Conservation (phyloP, 2,888 invertebrate species). For the Lampropteryx suffumata region DNA sequence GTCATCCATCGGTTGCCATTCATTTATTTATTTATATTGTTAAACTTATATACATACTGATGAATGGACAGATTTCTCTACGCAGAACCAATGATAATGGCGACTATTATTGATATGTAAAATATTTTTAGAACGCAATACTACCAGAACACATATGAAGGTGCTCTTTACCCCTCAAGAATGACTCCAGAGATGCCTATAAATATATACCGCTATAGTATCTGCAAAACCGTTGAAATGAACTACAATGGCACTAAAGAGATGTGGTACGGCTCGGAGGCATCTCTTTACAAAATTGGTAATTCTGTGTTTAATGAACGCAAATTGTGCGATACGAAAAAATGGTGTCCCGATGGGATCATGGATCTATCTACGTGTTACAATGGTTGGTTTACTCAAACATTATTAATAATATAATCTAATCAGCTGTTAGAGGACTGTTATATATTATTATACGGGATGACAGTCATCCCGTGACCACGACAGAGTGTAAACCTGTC, state of each 20-base stretch:
- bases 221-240: slow-evolving; percentile 76
- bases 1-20: too few species aligned
- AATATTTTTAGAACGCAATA: slow-evolving; percentile 21
- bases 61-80: too few species aligned
- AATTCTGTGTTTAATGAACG: slow-evolving; percentile 21
- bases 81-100: too few species aligned
- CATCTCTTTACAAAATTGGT: slow-evolving; percentile 23
- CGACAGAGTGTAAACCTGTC: too few species aligned
- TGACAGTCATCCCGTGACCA: too few species aligned
- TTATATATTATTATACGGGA: too few species aligned
- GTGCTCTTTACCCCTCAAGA: slow-evolving; percentile 85
- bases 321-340: slow-evolving; percentile 36
- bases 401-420: too few species aligned
- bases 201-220: slow-evolving; percentile 86
- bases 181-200: slow-evolving; percentile 78
- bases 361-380: slow-evolving; percentile 86
- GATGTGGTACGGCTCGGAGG: slow-evolving; percentile 26
- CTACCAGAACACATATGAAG: slow-evolving; percentile 88
- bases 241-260: slow-evolving; percentile 14
- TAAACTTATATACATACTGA: too few species aligned
- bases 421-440: too few species aligned
- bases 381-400: slow-evolving; percentile 58
- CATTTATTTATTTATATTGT: too few species aligned
- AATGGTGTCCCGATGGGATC: slow-evolving; percentile 80
- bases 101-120: not conserved